Base-by-base conservation (phyloP, 2,113 vertebrate genomes). In the Tamias sibiricus region DNA sequence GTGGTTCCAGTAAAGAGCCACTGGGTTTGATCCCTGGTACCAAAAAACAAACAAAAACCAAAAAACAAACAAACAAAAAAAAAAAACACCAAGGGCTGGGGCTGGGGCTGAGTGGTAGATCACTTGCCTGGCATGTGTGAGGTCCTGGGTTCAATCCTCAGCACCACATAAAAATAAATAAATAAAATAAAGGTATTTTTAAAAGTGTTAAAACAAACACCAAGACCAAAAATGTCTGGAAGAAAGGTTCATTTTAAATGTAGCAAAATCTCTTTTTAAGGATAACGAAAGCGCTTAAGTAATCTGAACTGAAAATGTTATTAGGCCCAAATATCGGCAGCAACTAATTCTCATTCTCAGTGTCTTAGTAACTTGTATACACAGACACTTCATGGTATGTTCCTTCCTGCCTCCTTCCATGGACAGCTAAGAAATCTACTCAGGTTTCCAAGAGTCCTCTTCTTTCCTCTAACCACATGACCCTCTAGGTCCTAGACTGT, bases 211-310 rank as follows among this genome's bases (percentile, higher is more conserved):
- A n/a, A n/a, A n/a, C n/a, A n/a, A n/a, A n/a, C n/a, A n/a, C n/a
- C n/a, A n/a, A n/a, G n/a, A n/a, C n/a, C n/a, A 88, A 66, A 92
- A 90, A 54, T 64, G 93, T 79, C 42, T 84, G 12, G 44, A 79
- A 82, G 66, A 90, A 75, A 91, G 17, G 19, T 37, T 87, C 9
- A 77, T 69, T 71, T 87, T 85, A 94, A 94, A 87, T 84, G 35
- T 35, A 84, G 59, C 72, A 96, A 90, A 95, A 76, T 68, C 14
- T 77, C 77, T 90, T 82, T 91, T 57, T 42, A 62, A 72, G 14
- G 35, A 95, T 28, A 66, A 87, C 74, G 14, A 44, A 91, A 90
- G 52, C 8, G 74, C 26, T 52, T 66, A n/a, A 14, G 6, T 20
- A 76, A n/a, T 32, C 49, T 62, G 7, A 87, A 35, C 64, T 91